Evolutionary conservation across 2,888 invertebrate species (phyloP), one percentile per base, ranked within the genome.

Genomic region (Tholera decimalis): DNA sequence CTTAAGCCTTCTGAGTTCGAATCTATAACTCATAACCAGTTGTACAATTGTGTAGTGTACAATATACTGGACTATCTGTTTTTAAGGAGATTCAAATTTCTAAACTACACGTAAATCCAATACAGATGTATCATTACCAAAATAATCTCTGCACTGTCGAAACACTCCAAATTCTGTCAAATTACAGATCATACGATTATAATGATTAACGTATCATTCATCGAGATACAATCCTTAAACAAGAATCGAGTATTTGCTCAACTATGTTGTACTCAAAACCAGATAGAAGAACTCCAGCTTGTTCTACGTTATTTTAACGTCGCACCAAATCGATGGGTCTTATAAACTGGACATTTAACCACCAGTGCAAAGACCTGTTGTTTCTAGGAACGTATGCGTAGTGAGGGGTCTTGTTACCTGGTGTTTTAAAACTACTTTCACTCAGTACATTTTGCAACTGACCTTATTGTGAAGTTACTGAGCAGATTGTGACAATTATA

Each of bases 381-480:
- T 1, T 28, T 33, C 30, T 6, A 41, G 0, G 0, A 0, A 44
- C 11, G 0, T 35, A 1, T 22, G 0, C 8, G 5, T 3, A 18
- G 4, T n/a, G 0, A 35, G 22, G 15, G 64, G 41, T 75, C 64
- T 47, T 41, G 4, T n/a, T 39, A 22, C 28, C 70, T 88, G 89
- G 90, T 76, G 59, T 30, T 39, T 20, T 72, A 80, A 81, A 86
- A 88, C 90, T 89, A 91, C 91, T 91, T 91, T 91, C 91, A 91
- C 91, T 86, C 33, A 59, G 69, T 81, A 79, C 79, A 84, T 91
- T 91, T 91, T 89, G 91, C 89, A 92, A 91, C 67, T 86, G 90
- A 85, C 91, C 91, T 91, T 90, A 91, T 87, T 88, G 83, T 85
- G 74, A 77, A 84, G 84, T 81, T 65, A 50, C 77, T 84, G 84